Evolutionary conservation across 2,797 vertebrate genomes (phyloP).

Genomic region (Pseudochirops cupreus): DNA sequence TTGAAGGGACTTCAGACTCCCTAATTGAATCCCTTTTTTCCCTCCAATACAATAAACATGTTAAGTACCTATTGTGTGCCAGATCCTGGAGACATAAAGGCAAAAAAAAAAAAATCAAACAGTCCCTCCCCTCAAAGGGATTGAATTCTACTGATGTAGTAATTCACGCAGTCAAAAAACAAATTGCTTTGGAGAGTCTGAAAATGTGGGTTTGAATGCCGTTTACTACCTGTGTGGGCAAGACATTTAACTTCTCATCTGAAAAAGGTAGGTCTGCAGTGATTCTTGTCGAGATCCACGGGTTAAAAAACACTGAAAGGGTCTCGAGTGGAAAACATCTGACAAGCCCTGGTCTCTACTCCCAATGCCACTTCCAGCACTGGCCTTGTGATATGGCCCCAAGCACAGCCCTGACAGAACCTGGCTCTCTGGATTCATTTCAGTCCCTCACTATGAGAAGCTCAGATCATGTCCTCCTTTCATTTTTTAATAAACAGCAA

Average conservation of each 20-base stretch:
- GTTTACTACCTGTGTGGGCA: neutral
- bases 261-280: neutral
- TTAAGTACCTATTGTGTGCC: neutral
- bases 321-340: no score
- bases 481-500: neutral
- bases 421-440: neutral
- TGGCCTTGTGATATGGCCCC: neutral
- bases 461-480: neutral
- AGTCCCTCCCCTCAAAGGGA: neutral
- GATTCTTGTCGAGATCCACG: no score
- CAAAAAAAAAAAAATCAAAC: neutral
- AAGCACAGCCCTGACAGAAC: neutral
- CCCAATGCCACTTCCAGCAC: neutral
- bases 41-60: constrained; percentile 3
- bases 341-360: no score
- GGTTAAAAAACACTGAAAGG: no score
- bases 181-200: neutral
- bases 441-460: neutral
- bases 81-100: neutral
- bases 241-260: neutral
- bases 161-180: neutral
- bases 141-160: neutral
- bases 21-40: constrained; percentile 5
- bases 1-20: neutral
- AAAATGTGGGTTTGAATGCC: neutral